Evolutionary conservation across 2,888 invertebrate genomes (phyloP).

Genomic region (Ceramica pisi): DNA sequence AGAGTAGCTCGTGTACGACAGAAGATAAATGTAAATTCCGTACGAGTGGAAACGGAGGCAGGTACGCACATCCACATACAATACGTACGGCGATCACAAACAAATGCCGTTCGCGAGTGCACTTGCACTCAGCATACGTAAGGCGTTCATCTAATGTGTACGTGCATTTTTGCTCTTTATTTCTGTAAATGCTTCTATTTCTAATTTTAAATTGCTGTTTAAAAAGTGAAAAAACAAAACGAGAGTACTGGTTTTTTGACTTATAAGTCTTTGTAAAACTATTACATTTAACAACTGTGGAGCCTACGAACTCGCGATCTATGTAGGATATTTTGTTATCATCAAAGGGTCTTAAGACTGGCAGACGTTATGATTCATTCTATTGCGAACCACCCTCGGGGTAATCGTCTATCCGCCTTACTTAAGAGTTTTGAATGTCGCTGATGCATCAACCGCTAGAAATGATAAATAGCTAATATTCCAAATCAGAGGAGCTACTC

Average conservation of each 20-base stretch:
- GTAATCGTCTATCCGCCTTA: neutral
- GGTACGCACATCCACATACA: neutral
- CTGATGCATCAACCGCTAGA: too few relatives aligned
- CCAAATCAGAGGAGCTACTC: too few relatives aligned
- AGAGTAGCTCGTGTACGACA: neutral
- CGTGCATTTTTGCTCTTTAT: neutral
- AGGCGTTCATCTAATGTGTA: neutral
- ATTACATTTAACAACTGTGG: constrained; percentile 47
- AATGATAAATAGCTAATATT: too few relatives aligned
- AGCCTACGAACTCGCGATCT: constrained; percentile 17
- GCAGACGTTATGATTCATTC: neutral
- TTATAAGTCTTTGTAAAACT: constrained; percentile 28
- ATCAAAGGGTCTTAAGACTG: constrained; percentile 8
- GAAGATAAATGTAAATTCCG: neutral
- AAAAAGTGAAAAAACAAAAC: constrained; percentile 55
- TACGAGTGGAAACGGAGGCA: neutral
- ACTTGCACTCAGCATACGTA: neutral
- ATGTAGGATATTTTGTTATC: constrained; percentile 20
- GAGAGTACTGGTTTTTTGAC: constrained; percentile 23
- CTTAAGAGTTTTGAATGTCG: neutral
- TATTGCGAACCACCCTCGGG: neutral
- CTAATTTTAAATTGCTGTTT: constrained; percentile 43
- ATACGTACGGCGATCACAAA: neutral
- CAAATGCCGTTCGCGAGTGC: neutral
- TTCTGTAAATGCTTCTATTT: neutral